These are phyloP conservation scores for Poecilia latipinna DNA, from an alignment of 2,113 vertebrate species.

Conservation along the genomic window DNA sequence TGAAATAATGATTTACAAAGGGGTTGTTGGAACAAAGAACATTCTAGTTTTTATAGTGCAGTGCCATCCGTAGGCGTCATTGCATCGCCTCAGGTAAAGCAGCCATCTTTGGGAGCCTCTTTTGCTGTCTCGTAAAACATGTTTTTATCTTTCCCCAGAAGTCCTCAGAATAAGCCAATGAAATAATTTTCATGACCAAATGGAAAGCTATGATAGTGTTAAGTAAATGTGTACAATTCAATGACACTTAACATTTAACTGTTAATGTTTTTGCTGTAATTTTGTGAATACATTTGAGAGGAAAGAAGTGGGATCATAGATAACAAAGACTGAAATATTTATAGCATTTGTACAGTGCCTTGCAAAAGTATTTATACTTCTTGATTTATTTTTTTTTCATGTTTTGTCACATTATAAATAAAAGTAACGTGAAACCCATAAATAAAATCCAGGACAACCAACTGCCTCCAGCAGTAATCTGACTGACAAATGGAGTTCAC, in stretches of 20 bases:
- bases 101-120: constrained; percentile 11
- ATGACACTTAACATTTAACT: neutral
- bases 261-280: no score
- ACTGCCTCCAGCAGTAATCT: no score
- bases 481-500: no score
- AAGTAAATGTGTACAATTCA: neutral
- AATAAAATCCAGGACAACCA: no score
- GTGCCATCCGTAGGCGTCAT: constrained; percentile 35
- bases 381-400: no score
- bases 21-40: constrained; percentile 38
- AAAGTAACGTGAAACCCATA: no score
- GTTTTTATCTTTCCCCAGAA: neutral
- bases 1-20: constrained; percentile 59
- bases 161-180: neutral
- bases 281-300: no score
- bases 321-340: no score
- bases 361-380: no score
- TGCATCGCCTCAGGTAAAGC: constrained; percentile 27
- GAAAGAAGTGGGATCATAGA: no score
- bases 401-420: no score
- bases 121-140: neutral
- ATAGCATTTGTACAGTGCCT: no score
- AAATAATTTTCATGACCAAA: neutral
- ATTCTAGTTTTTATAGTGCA: constrained; percentile 50
- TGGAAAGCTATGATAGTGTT: neutral